These are phyloP conservation scores for Smithornis capensis DNA, from an alignment of 2,113 vertebrate species.

Conservation along the genomic window DNA sequence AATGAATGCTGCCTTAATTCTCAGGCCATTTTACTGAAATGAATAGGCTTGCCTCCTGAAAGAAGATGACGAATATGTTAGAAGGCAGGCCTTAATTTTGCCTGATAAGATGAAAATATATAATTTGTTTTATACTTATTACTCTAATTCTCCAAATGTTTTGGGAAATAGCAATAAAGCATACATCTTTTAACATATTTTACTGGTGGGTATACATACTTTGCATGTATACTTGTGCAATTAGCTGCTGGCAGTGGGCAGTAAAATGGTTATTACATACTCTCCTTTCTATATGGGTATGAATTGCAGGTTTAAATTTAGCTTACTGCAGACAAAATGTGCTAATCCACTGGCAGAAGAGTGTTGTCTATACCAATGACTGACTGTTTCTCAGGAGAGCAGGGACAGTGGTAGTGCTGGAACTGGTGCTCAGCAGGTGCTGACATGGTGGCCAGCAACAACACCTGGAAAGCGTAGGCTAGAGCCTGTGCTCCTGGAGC, in stretches of 20 bases:
- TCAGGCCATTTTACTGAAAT: not conserved
- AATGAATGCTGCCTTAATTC: not conserved
- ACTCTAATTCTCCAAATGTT: conserved; percentile 29
- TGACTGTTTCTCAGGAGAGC: not conserved
- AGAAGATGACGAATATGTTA: not conserved
- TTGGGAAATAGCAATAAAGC: conserved; percentile 8
- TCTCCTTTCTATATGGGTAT: not conserved
- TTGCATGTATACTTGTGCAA: conserved; percentile 10
- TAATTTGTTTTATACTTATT: not conserved
- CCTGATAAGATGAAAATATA: not conserved
- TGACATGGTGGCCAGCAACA: rapidly evolving
- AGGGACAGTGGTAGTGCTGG: not conserved
- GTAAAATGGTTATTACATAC: not conserved
- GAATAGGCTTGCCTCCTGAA: not conserved
- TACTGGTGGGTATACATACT: not conserved
- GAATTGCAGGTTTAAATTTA: conserved; percentile 16
- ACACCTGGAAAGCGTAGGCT: not conserved
- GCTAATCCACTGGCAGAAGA: not conserved
- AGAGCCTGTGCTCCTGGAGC: too few relatives aligned
- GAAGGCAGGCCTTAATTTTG: not conserved
- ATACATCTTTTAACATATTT: conserved; percentile 13
- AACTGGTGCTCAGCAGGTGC: not conserved
- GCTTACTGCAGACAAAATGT: not conserved
- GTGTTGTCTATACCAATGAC: not conserved
- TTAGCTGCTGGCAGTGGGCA: not conserved